Evolutionary conservation across 2,113 vertebrate species (phyloP).

Genomic region (Psilopsiagon aurifrons): DNA sequence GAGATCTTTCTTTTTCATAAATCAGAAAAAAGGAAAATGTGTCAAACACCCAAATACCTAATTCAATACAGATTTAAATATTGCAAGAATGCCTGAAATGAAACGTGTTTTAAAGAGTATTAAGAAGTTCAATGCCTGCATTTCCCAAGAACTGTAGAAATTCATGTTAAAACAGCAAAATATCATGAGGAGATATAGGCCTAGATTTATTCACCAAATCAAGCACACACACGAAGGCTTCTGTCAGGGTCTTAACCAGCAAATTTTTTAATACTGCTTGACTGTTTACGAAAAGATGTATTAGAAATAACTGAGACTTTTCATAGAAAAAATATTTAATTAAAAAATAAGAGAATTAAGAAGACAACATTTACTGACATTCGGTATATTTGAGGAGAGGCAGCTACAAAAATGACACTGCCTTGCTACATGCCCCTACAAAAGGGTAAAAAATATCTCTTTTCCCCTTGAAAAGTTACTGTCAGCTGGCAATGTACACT

Average conservation of each 20-base stretch:
- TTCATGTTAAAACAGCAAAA: background rate
- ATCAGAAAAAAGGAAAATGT: background rate
- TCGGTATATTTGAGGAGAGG: background rate
- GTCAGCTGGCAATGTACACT: background rate
- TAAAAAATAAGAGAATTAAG: background rate
- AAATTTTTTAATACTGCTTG: background rate
- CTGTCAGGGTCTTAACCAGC: background rate
- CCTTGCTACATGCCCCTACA: background rate
- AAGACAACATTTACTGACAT: background rate
- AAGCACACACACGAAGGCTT: background rate
- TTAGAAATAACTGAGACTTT: background rate
- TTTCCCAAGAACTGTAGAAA: background rate
- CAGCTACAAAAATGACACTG: background rate
- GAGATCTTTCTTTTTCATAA: background rate
- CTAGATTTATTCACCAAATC: background rate
- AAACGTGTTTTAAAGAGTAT: background rate
- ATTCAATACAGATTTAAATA: background rate
- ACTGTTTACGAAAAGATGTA: background rate
- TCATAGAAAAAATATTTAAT: background rate
- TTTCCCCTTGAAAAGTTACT: background rate
- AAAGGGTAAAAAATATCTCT: background rate
- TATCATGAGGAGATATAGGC: accelerated
- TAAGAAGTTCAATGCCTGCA: background rate
- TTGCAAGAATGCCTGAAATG: background rate
- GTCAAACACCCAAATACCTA: background rate